These are phyloP conservation scores for Lasioglossum calceatum DNA, from an alignment of 2,888 invertebrate genomes.

Conservation along the genomic window DNA sequence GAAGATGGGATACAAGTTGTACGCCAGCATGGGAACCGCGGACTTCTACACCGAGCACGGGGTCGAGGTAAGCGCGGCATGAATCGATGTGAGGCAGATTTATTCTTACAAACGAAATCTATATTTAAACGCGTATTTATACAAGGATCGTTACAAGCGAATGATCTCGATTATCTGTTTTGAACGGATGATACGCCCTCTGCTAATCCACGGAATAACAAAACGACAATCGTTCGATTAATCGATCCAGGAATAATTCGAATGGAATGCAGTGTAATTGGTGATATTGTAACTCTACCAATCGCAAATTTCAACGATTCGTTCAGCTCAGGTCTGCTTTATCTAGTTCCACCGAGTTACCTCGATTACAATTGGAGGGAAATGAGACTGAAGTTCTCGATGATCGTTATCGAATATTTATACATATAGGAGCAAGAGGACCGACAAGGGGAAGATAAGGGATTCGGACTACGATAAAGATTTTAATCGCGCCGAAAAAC, in stretches of 20 bases:
- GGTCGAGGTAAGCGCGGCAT: conserved; percentile 89
- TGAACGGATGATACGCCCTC: background rate
- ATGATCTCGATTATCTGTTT: background rate
- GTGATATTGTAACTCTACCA: background rate
- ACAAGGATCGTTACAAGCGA: background rate
- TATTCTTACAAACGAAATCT: conserved; percentile 13
- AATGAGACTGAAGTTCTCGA: background rate
- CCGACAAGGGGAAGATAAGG: background rate
- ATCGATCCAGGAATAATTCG: background rate
- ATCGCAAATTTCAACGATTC: background rate
- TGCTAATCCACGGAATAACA: background rate
- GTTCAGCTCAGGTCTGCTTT: background rate
- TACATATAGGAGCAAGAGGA: background rate
- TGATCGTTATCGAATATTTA: background rate
- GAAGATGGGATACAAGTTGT: conserved; percentile 97
- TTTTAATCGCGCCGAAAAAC: background rate
- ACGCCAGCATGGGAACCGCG: conserved; percentile 99
- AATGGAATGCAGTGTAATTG: background rate
- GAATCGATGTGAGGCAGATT: background rate
- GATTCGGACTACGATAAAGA: background rate
- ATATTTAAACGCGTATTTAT: conserved; percentile 40
- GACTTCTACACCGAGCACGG: conserved; percentile 98
- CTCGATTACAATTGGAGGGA: background rate
- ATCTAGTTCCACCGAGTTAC: background rate
- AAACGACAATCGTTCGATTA: background rate